Evolutionary conservation across 2,797 vertebrate species (phyloP), one percentile per base, ranked within the genome.

Genomic region (Carduelis carduelis): DNA sequence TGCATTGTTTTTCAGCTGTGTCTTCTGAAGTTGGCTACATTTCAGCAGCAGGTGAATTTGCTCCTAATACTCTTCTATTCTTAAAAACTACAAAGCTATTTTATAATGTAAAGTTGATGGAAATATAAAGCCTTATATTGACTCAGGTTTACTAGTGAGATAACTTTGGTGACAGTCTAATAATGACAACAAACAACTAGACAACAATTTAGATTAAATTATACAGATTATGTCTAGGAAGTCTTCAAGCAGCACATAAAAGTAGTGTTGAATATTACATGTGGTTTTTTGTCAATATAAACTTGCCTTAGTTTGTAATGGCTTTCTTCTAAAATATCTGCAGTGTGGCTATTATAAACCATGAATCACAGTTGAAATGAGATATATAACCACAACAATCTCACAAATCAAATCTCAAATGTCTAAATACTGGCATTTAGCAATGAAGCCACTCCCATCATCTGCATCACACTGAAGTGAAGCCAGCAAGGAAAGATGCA

Each of bases 31-130:
- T 10, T 78, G 72, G 61, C 69, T 66, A 59, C 37, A 37, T 93
- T 89, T 88, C 87, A 93, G 59, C 63, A 91, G 61, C 65, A 76
- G 76, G 37, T 69, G 71, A 89, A 91, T 71, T 87, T 92, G 8
- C 34, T 85, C 49, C 32, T 39, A n/a, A 35, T 68, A 81, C 11
- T 32, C n/a, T 68, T 93, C 72, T 75, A 15, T 89, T 35, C 50
- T 91, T 81, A 81, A 66, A 93, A 92, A 46, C 8, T 11, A 21
- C n/a, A 88, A 39, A 63, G 41, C 19, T 76, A 20, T 49, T 90
- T 80, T 65, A 90, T 86, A 23, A 68, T 6, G 3, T 34, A 7
- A 81, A 50, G 11, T 76, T 87, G 59, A 64, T 87, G 70, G 72
- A 94, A 76, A 83, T 60, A 71, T 14, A 22, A 84, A 91, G 52